Evolutionary conservation across 2,888 invertebrate species (phyloP).

Genomic region (Terebella lapidaria): DNA sequence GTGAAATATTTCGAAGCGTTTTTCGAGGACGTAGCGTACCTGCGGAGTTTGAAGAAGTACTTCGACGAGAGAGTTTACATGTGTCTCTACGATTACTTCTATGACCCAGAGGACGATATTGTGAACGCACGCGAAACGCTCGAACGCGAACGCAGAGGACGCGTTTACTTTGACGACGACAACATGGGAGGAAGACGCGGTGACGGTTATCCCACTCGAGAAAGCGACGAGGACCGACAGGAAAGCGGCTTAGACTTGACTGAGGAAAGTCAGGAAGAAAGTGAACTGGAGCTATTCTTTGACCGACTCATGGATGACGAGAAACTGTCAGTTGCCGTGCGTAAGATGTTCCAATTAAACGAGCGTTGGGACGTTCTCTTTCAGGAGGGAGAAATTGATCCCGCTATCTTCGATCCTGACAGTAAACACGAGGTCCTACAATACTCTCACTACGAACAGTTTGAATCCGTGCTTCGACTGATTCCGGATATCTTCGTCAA

Average conservation of each 20-base stretch:
- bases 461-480: conserved; percentile 36
- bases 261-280: neutral
- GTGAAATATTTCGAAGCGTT: conserved; percentile 34
- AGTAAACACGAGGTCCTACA: conserved; percentile 37
- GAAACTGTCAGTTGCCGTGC: conserved; percentile 27
- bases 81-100: conserved; percentile 34
- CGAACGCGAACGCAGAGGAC: neutral
- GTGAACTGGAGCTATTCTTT: neutral
- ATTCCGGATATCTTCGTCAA: conserved; percentile 45
- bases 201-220: neutral
- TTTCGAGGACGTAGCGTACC: conserved; percentile 33
- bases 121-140: neutral
- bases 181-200: neutral
- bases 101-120: conserved; percentile 27
- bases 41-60: conserved; percentile 35
- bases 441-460: conserved; percentile 29
- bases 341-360: conserved; percentile 30
- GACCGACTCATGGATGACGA: conserved; percentile 13
- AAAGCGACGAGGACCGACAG: neutral
- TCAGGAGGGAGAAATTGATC: conserved; percentile 30
- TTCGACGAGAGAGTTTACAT: conserved; percentile 39
- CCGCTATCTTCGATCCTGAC: conserved; percentile 37
- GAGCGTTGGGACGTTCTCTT: conserved; percentile 36
- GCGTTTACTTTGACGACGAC: neutral
- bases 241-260: neutral